A percentile compares a stretch with the other conserved stretches of the same genome.
phyloP scores from a whole-genome alignment of 2,888 invertebrate species.

The Epirrita christyi region DNA sequence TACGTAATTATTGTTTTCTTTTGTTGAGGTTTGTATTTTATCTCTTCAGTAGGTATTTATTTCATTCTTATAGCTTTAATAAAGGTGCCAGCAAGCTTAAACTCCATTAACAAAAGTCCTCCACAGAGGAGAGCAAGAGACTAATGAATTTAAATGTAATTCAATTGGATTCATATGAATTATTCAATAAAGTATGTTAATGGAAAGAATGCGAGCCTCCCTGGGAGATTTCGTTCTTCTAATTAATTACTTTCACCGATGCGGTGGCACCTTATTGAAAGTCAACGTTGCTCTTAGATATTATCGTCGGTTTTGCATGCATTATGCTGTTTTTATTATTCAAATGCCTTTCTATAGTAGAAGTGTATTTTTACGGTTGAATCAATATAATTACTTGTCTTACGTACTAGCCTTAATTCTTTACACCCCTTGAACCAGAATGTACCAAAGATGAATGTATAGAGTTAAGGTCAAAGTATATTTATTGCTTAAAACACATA shows the following conservation, averaged over 20 bases:
- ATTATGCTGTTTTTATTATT: constrained; percentile 4
- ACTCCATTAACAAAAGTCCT: constrained; percentile 15
- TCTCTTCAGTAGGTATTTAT: no score
- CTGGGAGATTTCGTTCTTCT: constrained; percentile 61
- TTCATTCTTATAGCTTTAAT: neutral
- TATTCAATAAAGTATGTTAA: constrained; percentile 75
- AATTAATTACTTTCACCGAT: constrained; percentile 66
- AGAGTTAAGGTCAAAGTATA: no score
- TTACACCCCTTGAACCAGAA: no score
- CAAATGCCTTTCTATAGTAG: neutral
- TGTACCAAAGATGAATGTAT: no score
- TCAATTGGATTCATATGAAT: constrained; percentile 81
- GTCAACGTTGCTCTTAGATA: constrained; percentile 17
- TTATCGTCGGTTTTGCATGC: constrained; percentile 4
- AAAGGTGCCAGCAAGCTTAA: neutral
- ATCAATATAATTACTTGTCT: no score
- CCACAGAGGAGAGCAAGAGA: constrained; percentile 41
- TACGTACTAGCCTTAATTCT: no score
- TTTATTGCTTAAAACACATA: no score
- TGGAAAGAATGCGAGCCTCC: constrained; percentile 70
- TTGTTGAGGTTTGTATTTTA: no score
- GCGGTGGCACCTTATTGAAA: constrained; percentile 37
- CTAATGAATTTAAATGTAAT: constrained; percentile 80
- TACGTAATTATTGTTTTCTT: no score
- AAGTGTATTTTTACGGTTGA: no score